Base-by-base conservation (phyloP, 2,113 vertebrate genomes). In the Etheostoma spectabile region DNA sequence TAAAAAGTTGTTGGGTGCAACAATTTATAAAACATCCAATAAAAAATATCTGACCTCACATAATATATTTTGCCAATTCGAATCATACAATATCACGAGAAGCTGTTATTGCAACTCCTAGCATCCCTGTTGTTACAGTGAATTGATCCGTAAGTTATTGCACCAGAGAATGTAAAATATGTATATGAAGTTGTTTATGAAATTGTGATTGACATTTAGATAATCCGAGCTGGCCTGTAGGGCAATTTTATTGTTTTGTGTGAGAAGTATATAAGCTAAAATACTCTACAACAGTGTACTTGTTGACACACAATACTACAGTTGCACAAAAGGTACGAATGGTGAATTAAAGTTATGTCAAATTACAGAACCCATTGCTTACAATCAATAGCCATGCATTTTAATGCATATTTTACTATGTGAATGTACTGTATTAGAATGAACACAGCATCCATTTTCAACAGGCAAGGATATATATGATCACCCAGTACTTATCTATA, bases 391-490 rank as follows among this genome's bases (percentile, higher is more conserved):
- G n/a, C n/a, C 15, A 46, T 64, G 49, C 8, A 72, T 82, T 61
- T 63, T 4, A 42, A 46, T 56, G 53, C 42, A 46, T 52, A 70
- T 61, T 53, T 15, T 68, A 19, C 63, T 52, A 22, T 46, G 46
- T 22, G 22, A 77, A 74, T 77, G 27, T 19, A 24, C 2, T 53
- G 21, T 64, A 60, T 84, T 72, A 33, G 72, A 56, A 67, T 77
- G 15, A 83, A 77, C 48, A 57, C 46, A 42, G 65, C 45, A 67
- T 80, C 74, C 12, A 63, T 86, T 75, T 85, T 68, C 71, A 86
- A 87, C 86, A 83, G 76, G 77, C 77, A 70, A 67, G 86, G 83
- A 89, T 89, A 87, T 90, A 75, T 53, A 5, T 75, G 84, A 82
- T 88, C 84, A 74, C 45, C 51, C 56, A 33, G 67, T 49, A 49